phyloP scores from a whole-genome alignment of 2,113 vertebrate species.

The Leucoraja erinaceus region DNA sequence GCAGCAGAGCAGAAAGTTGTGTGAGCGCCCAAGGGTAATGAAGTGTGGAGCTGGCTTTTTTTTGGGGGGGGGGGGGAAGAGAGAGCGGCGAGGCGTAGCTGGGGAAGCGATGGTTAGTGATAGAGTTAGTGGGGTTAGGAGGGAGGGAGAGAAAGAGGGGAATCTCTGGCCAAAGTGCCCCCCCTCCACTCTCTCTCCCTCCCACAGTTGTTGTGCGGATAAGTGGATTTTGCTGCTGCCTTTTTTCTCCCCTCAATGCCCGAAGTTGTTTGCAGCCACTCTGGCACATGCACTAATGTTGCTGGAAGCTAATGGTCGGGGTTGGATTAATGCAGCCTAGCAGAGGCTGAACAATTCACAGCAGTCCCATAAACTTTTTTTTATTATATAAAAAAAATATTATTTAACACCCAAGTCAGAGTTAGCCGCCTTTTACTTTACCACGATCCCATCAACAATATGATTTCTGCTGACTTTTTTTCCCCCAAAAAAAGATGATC shows the following conservation, averaged over 20 bases:
- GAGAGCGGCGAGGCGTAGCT: background rate
- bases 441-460: background rate
- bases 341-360: background rate
- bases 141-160: constrained; percentile 34
- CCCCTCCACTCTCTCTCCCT: no score
- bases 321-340: background rate
- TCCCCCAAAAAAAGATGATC: background rate
- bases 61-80: constrained; percentile 15
- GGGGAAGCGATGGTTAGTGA: constrained; percentile 39
- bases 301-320: background rate
- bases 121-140: no score
- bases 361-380: background rate
- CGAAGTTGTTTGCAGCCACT: constrained; percentile 15
- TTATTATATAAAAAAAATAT: no score
- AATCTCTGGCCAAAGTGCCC: background rate
- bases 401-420: background rate
- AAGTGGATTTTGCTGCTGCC: background rate
- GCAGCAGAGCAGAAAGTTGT: constrained; percentile 3
- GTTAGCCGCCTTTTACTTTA: background rate
- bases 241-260: background rate
- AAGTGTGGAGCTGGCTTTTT: constrained; percentile 38
- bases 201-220: background rate
- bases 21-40: background rate
- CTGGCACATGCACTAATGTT: constrained; percentile 14
- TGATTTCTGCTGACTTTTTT: background rate